phyloP scores from a whole-genome alignment of 2,797 vertebrate species.

The Platalea minor region DNA sequence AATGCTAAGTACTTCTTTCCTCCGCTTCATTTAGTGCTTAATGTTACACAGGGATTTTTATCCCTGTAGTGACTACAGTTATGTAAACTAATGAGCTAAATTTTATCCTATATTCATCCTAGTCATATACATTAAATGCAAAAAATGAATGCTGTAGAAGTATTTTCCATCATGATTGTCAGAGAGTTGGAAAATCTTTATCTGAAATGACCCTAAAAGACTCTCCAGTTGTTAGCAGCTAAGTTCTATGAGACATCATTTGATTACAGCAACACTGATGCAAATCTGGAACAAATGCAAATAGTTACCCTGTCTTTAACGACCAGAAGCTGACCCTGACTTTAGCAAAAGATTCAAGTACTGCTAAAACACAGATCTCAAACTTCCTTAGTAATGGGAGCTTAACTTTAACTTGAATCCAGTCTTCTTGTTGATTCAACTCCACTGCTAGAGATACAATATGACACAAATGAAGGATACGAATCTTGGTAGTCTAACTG shows the following conservation, averaged over 20 bases:
- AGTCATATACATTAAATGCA: background rate
- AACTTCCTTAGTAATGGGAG: background rate
- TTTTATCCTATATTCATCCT: background rate
- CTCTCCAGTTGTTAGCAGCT: background rate
- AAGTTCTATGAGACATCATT: background rate
- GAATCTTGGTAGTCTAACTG: background rate
- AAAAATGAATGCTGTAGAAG: background rate
- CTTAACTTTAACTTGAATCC: background rate
- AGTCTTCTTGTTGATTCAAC: background rate
- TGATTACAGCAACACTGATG: background rate
- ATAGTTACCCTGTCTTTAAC: background rate
- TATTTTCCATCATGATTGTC: background rate
- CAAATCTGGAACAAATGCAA: background rate
- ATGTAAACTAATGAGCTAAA: background rate
- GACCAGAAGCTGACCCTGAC: background rate
- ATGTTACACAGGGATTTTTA: background rate
- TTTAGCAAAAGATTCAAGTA: background rate
- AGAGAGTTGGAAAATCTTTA: background rate
- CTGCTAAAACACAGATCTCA: background rate
- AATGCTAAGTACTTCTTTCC: background rate
- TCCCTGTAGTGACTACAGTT: background rate
- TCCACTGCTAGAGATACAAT: background rate
- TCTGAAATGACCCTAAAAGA: background rate
- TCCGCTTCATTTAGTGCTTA: background rate
- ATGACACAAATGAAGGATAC: background rate